These are phyloP conservation scores for Crenichthys baileyi DNA, from an alignment of 2,797 vertebrate species.

Conservation along the genomic window DNA sequence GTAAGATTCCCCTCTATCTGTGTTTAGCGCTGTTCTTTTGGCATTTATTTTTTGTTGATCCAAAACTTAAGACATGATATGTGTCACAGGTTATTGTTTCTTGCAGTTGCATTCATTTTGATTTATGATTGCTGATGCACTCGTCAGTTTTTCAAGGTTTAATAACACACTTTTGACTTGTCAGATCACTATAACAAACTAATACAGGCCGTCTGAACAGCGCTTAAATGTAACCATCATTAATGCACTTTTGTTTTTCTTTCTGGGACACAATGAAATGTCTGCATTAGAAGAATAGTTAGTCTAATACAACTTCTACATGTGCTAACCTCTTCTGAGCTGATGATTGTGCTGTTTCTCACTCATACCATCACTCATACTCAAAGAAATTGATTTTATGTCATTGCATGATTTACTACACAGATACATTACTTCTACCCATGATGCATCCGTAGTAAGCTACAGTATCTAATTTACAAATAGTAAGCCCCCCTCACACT, in stretches of 20 bases:
- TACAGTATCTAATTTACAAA: conserved; percentile 44
- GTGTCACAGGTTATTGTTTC: conserved; percentile 10
- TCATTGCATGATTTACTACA: conserved; percentile 59
- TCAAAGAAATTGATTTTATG: conserved; percentile 39
- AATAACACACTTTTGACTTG: conserved; percentile 15
- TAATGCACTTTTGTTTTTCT: background rate
- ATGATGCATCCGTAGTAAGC: conserved; percentile 50
- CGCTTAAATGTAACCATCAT: background rate
- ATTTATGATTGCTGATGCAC: background rate
- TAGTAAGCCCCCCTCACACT: background rate
- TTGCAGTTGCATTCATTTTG: conserved; percentile 1
- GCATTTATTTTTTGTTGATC: background rate
- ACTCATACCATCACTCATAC: conserved; percentile 58
- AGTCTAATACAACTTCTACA: conserved; percentile 21
- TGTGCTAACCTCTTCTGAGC: conserved; percentile 37
- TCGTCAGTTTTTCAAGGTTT: background rate
- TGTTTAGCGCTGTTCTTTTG: background rate
- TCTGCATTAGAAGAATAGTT: background rate
- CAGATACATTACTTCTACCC: conserved; percentile 45
- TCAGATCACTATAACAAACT: background rate
- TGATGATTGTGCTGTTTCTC: conserved; percentile 42
- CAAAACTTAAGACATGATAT: background rate
- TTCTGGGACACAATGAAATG: background rate
- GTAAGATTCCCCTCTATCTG: conserved; percentile 81
- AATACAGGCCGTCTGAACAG: background rate